phyloP scores from a whole-genome alignment of 2,113 vertebrate genomes.

The Falco punctatus region DNA sequence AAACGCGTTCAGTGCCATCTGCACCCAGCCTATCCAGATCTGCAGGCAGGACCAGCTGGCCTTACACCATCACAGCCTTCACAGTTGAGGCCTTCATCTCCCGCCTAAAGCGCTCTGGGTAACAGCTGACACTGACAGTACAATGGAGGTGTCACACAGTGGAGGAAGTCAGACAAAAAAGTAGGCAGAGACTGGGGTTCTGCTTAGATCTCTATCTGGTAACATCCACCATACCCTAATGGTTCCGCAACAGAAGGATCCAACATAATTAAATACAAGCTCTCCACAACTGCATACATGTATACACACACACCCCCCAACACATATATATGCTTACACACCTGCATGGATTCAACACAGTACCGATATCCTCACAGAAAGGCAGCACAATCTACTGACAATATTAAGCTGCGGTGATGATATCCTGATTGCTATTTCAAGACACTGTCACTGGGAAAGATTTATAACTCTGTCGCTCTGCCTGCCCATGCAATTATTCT shows the following conservation, averaged over 20 bases:
- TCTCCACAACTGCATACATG: background rate
- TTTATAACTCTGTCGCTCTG: background rate
- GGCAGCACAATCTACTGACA: background rate
- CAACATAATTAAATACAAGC: background rate
- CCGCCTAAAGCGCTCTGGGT: background rate
- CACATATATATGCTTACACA: background rate
- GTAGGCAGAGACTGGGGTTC: background rate
- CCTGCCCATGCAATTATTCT: background rate
- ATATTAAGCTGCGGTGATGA: background rate
- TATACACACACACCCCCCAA: too few species aligned
- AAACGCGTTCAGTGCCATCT: rapidly evolving
- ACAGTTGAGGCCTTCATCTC: rapidly evolving
- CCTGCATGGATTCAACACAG: background rate
- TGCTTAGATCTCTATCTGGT: background rate
- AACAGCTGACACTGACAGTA: background rate
- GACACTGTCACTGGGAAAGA: background rate
- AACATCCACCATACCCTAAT: background rate
- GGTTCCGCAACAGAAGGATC: background rate
- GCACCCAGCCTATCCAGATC: rapidly evolving
- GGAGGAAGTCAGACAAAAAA: background rate
- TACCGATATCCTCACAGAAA: background rate
- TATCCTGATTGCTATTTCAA: background rate
- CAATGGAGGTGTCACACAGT: background rate
- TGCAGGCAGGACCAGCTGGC: background rate
- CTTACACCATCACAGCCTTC: background rate